Conservation (phyloP, 1,140 invertebrate species). For the Lordiphosa collinella region DNA sequence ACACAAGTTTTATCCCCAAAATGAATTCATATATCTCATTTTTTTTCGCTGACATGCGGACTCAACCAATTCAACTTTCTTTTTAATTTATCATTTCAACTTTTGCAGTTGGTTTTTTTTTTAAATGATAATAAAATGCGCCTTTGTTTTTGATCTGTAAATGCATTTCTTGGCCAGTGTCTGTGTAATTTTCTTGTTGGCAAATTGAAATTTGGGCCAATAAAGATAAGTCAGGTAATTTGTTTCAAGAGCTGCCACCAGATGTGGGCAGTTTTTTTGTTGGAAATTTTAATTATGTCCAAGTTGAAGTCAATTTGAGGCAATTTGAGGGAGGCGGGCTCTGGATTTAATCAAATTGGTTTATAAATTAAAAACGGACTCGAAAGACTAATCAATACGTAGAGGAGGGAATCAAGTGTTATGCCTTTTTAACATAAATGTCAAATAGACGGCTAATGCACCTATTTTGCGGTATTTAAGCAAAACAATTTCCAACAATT, state of each 20-base stretch:
- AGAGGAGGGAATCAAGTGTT: too few species aligned
- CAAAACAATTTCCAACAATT: slow-evolving; percentile 58
- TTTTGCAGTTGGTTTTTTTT: slow-evolving; percentile 5
- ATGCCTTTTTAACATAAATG: slow-evolving; percentile 29
- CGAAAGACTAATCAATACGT: too few species aligned
- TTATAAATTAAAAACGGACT: too few species aligned
- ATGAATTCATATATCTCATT: slow-evolving; percentile 3
- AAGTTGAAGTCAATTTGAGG: slow-evolving; percentile 7
- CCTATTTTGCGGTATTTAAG: slow-evolving; percentile 63
- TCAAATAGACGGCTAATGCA: slow-evolving; percentile 32
- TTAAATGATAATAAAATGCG: background rate
- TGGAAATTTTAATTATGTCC: slow-evolving; percentile 7
- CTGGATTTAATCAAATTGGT: slow-evolving; percentile 6
- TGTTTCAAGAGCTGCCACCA: background rate
- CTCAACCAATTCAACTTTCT: slow-evolving; percentile 11
- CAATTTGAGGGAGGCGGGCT: background rate
- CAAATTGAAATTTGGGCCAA: slow-evolving; percentile 18
- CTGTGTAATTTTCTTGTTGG: slow-evolving; percentile 15
- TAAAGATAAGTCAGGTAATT: slow-evolving; percentile 17
- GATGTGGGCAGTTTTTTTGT: background rate
- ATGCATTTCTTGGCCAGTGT: slow-evolving; percentile 13
- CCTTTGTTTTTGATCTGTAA: slow-evolving; percentile 13
- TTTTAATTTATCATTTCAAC: slow-evolving; percentile 19
- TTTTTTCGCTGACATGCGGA: background rate
- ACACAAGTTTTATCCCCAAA: background rate